Evolutionary conservation across 2,888 invertebrate species (phyloP).

Genomic region (Phanerotoma sp.): DNA sequence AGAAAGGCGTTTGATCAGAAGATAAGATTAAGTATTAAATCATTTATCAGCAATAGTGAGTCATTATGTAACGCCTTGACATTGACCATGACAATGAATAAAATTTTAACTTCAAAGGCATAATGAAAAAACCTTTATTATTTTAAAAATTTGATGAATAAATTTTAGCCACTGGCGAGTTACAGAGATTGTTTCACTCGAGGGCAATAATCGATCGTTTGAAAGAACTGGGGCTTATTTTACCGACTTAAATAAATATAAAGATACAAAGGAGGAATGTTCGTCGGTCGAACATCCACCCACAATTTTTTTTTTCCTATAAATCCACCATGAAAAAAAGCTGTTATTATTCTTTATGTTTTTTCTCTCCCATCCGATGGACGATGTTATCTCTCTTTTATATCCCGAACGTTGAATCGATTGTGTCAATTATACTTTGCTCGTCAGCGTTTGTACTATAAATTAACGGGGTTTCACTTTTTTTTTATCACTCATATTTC

Average conservation of each 20-base stretch:
- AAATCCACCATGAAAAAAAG: neutral
- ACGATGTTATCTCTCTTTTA: neutral
- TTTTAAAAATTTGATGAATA: constrained; percentile 6
- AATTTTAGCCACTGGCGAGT: neutral
- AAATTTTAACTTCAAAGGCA: too few species aligned
- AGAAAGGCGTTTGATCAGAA: too few species aligned
- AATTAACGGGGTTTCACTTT: too few species aligned
- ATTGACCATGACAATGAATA: too few species aligned
- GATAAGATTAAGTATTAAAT: too few species aligned
- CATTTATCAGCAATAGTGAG: too few species aligned
- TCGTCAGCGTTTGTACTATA: constrained; percentile 9
- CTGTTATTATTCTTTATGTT: neutral
- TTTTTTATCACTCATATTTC: too few species aligned
- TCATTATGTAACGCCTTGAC: too few species aligned
- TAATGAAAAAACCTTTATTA: too few species aligned
- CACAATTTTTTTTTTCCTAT: constrained; percentile 7
- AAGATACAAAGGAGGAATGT: constrained; percentile 30
- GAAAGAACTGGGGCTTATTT: constrained; percentile 56
- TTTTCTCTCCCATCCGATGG: neutral
- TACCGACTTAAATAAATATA: constrained; percentile 42
- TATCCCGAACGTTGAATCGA: constrained; percentile 1
- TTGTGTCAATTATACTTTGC: constrained; percentile 2
- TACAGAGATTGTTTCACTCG: neutral
- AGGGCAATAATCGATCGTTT: constrained; percentile 33
- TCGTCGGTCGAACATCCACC: constrained; percentile 7